Base-by-base conservation (phyloP, 2,888 invertebrate species). In the Agonopterix subpropinquella region DNA sequence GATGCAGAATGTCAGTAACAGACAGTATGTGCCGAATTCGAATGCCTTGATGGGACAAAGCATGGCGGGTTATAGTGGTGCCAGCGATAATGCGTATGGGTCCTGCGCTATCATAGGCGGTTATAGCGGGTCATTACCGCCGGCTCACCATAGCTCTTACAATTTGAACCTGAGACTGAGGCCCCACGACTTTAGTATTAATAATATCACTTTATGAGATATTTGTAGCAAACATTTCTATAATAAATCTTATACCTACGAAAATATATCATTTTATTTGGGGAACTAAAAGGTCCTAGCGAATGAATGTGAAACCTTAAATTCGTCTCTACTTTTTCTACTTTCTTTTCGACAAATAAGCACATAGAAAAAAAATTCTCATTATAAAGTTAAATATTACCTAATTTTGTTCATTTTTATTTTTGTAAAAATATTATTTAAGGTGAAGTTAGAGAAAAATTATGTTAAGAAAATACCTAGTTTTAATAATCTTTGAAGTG, bases 121-220 rank as follows among this genome's bases (percentile, higher is more conserved):
- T 1, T 89, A 89, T 53, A 69, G 76, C 43, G 75, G 79, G 4
- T 64, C 84, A 0, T 56, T 85, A 11, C 86, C 80, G 47, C 66
- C 87, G 0, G 78, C 84, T 1, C 86, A 87, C 61, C 84, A 83
- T 41, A 73, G 77, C 53, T 79, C 88, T 1, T 89, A 89, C 48
- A 89, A 89, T 59, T 62, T 89, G 37, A 89, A 90, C 63, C 79
- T 92, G 52, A 77, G 92, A 59, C 77, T 91, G 52, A 82, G 92
- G 64, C 91, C 91, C 1, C 91, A 91, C 55, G 92, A 92, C 72
- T 91, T 89, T 57, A 83, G 80, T 51, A 74, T 89, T 58, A 88
- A 89, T 55, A 87, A 89, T 57, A 80, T 89, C 60, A 76, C 84
- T 0, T 73, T 85, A 73, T 86, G 64, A 39, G 9, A 39, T 5